These are phyloP conservation scores for Stegodyphus mimosarum DNA, from an alignment of 1,140 invertebrate genomes.

Conservation along the genomic window DNA sequence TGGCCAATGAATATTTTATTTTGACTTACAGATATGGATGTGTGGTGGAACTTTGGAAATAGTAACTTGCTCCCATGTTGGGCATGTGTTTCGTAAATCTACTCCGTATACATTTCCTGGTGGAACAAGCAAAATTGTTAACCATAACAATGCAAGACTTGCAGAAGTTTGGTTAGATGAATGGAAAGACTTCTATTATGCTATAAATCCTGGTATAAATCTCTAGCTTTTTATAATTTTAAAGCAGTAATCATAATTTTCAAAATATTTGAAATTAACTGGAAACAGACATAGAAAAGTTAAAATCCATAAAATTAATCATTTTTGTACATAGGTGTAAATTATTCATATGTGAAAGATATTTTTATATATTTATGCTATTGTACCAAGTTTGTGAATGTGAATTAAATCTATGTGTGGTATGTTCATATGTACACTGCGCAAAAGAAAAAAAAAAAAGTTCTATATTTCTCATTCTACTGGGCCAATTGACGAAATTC, in stretches of 20 bases:
- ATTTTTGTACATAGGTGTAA: too few relatives aligned
- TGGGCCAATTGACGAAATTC: too few relatives aligned
- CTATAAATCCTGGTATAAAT: slow-evolving; percentile 82
- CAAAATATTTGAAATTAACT: too few relatives aligned
- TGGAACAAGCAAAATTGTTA: slow-evolving; percentile 96
- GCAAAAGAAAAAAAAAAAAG: too few relatives aligned
- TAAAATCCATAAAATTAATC: too few relatives aligned
- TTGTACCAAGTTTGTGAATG: too few relatives aligned
- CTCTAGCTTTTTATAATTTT: background rate
- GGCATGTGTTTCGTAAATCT: slow-evolving; percentile 98
- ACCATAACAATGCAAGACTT: slow-evolving; percentile 96
- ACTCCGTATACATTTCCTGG: slow-evolving; percentile 99
- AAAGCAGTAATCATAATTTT: background rate
- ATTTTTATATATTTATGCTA: too few relatives aligned
- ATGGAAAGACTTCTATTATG: slow-evolving; percentile 98
- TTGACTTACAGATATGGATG: slow-evolving; percentile 87
- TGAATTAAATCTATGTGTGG: too few relatives aligned
- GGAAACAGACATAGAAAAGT: too few relatives aligned
- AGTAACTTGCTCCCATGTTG: slow-evolving; percentile 90
- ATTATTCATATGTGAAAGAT: too few relatives aligned
- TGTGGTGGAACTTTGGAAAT: slow-evolving; percentile 94
- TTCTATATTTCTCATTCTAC: too few relatives aligned
- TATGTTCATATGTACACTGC: too few relatives aligned
- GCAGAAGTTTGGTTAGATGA: slow-evolving; percentile 98
- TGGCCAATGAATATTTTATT: background rate